Base-by-base conservation (phyloP, 2,113 vertebrate genomes). In the Salvelinus alpinus region DNA sequence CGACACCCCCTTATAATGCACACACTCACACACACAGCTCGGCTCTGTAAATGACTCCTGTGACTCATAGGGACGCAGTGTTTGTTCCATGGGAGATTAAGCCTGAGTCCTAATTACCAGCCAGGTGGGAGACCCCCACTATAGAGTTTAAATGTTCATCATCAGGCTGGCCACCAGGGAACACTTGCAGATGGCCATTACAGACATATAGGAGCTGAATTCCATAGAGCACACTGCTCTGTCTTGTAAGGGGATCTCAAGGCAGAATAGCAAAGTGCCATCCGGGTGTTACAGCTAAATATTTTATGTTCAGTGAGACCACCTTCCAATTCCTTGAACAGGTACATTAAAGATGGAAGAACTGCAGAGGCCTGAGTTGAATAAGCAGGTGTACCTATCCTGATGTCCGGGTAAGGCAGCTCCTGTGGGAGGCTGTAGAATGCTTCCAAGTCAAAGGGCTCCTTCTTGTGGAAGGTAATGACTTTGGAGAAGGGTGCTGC, bases 391-490 rank as follows among this genome's bases (percentile, higher is more conserved):
- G 90, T 89, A 99, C 97, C 97, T 94, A 99, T 98, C 94, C 95
- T 94, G 78, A 93, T 91, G 85, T 99, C 97, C 38, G 96, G 94
- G 90, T 96, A 97, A 79, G 96, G 96, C 85, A 99, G 93, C 76
- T 98, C 96, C 80, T 95, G 94, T n/a, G 95, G 93, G 85, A 90
- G 91, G 38, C 93, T 97, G 79, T 99, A 99, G 85, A 94, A 96
- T 69, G 96, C 97, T 91, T 98, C 95, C 80, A 99, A 92, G 78
- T 97, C 96, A 91, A 99, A 97, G 76, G 96, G 95, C 73, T 98
- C 97, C 89, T 96, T 99, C 91, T 98, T 98, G 91, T 99, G 96
- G 86, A 99, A 99, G 80, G 96, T 98, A 82, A 99, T 98, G 74
- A 97, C 95, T 94, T 99, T 99, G 79, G 97, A 97, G 89, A 98